These are phyloP conservation scores for Xestoiulus laeticollis DNA, from an alignment of 2,888 invertebrate species.

Conservation along the genomic window DNA sequence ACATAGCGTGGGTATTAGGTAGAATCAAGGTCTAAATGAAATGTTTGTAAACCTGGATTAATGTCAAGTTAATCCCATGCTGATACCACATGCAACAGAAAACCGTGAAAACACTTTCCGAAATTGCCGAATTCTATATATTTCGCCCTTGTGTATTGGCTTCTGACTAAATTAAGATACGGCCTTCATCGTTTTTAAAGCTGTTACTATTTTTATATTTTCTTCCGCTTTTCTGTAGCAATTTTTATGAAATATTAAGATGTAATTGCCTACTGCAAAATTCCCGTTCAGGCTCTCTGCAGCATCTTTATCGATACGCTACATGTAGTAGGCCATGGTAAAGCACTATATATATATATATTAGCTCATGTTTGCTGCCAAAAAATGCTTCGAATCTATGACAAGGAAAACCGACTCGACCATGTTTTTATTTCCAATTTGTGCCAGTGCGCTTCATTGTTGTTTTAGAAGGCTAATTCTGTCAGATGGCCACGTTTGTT, in stretches of 20 bases:
- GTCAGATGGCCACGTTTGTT: not conserved
- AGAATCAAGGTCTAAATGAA: not conserved
- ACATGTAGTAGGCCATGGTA: not conserved
- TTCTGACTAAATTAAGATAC: not conserved
- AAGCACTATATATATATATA: not conserved
- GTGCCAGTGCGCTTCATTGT: conserved; percentile 17
- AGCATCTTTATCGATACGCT: not conserved
- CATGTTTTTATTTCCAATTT: not conserved
- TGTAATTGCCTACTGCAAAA: not conserved
- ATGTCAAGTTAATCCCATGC: not conserved
- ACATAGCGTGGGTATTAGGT: not conserved
- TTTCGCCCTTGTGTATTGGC: not conserved
- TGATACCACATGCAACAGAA: not conserved
- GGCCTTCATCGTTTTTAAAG: not conserved
- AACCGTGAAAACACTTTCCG: not conserved
- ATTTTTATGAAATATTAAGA: not conserved
- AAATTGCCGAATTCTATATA: not conserved
- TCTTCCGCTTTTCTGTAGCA: not conserved
- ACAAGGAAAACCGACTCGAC: conserved; percentile 7
- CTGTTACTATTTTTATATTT: not conserved
- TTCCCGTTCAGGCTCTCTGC: not conserved
- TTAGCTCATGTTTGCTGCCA: not conserved
- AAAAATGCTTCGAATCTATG: conserved; percentile 32
- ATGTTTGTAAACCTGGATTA: conserved; percentile 19
- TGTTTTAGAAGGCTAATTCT: not conserved